Conservation (phyloP, 2,888 invertebrate genomes). For the Brachyptera risi region DNA sequence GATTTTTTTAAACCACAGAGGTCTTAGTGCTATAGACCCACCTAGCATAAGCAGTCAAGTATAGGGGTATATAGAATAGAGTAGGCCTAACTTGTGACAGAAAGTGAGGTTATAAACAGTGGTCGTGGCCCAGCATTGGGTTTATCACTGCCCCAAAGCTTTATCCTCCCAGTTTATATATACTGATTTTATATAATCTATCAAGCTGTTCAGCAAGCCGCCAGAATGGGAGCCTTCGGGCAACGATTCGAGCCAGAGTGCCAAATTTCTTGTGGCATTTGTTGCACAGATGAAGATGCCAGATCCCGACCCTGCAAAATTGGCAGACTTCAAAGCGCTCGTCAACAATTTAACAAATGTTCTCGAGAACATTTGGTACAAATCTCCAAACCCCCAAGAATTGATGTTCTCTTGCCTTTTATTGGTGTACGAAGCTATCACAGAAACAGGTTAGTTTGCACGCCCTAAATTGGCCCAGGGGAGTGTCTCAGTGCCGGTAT, state of each 20-base stretch:
- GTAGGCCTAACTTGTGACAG: too few relatives aligned
- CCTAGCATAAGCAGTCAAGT: too few relatives aligned
- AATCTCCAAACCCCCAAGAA: background rate
- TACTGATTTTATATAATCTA: background rate
- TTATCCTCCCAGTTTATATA: background rate
- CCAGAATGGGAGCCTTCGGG: background rate
- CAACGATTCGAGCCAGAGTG: background rate
- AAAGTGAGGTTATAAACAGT: background rate
- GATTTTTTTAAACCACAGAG: too few relatives aligned
- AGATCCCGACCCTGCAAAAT: background rate
- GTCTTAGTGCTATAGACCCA: too few relatives aligned
- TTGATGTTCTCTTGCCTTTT: background rate
- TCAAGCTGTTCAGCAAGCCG: background rate
- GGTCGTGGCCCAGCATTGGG: too few relatives aligned
- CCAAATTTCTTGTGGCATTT: background rate
- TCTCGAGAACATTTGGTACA: background rate
- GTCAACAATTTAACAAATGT: background rate
- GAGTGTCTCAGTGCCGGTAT: background rate
- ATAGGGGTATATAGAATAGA: too few relatives aligned
- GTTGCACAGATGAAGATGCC: background rate
- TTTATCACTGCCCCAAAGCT: background rate
- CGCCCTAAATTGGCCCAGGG: background rate
- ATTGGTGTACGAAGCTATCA: conserved; percentile 8
- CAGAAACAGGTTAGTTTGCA: background rate
- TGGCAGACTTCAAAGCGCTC: background rate